Conservation (phyloP, 2,888 invertebrate genomes). For the Galeruca laticollis region DNA sequence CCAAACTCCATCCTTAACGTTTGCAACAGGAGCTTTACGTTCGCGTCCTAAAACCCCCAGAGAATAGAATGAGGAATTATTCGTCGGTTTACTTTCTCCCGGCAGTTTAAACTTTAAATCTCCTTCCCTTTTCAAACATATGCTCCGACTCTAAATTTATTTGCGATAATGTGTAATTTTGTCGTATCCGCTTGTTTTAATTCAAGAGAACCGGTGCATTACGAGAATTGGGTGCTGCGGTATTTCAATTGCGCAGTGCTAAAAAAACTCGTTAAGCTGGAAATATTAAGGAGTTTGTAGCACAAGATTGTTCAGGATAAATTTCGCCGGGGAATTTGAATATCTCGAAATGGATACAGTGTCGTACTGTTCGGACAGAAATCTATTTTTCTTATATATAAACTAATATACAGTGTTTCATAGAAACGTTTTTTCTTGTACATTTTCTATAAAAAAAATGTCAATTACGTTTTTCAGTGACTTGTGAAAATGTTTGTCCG, state of each 20-base stretch:
- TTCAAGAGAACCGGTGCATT: not conserved
- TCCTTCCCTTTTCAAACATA: conserved; percentile 10
- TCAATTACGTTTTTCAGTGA: too few relatives aligned
- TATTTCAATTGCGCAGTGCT: not conserved
- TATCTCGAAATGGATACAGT: not conserved
- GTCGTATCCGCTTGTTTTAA: conserved; percentile 12
- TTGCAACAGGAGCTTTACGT: conserved; percentile 19
- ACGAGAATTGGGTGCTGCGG: not conserved
- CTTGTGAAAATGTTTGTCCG: too few relatives aligned
- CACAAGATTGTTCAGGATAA: not conserved
- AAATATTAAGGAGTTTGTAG: not conserved
- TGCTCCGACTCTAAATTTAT: conserved; percentile 22
- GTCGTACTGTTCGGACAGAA: not conserved
- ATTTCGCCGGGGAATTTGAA: not conserved
- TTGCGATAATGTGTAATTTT: conserved; percentile 26
- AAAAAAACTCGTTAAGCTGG: conserved; percentile 1
- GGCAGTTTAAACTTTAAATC: conserved; percentile 21
- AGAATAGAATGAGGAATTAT: conserved; percentile 21
- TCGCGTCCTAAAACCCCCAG: not conserved
- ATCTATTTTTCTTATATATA: not conserved
- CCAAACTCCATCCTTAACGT: conserved; percentile 3
- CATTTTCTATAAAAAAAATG: too few relatives aligned
- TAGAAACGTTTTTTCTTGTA: too few relatives aligned
- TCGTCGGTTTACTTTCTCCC: not conserved
- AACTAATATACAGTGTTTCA: too few relatives aligned